Percentiles rank a stretch among this genome's conserved stretches.
Evolutionary conservation across 2,888 invertebrate species (phyloP).

Genomic region (Norana najaformis): DNA sequence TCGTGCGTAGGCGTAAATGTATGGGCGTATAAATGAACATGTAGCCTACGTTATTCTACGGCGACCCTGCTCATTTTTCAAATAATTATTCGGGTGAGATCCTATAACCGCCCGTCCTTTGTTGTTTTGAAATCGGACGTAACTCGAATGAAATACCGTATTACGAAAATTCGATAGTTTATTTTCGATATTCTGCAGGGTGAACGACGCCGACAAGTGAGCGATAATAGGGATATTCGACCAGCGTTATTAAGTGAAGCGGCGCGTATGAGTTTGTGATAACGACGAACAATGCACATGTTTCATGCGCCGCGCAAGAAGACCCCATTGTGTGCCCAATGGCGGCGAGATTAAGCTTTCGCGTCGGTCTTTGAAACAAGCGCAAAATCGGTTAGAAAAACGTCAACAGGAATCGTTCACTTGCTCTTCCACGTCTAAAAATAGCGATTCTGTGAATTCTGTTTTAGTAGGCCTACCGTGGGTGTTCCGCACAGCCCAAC

Average conservation of each 20-base stretch:
- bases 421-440: neutral
- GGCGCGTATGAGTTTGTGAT: slow-evolving; percentile 13
- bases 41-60: no score
- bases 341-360: no score
- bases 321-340: neutral
- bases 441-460: neutral
- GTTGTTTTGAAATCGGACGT: neutral
- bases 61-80: no score
- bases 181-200: neutral
- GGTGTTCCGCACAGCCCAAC: no score
- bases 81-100: no score
- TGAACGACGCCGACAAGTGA: neutral
- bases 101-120: no score
- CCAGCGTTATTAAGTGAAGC: neutral
- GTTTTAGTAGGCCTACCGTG: neutral
- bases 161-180: slow-evolving; percentile 5
- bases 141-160: neutral
- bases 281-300: neutral
- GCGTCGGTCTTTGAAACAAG: neutral
- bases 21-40: neutral
- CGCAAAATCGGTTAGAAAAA: neutral
- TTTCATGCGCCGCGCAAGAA: neutral
- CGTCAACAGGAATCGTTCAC: neutral
- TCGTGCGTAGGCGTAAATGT: slow-evolving; percentile 13
- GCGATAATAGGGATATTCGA: neutral